Base-by-base conservation (phyloP, 2,888 invertebrate genomes). In the Xanthia togata region DNA sequence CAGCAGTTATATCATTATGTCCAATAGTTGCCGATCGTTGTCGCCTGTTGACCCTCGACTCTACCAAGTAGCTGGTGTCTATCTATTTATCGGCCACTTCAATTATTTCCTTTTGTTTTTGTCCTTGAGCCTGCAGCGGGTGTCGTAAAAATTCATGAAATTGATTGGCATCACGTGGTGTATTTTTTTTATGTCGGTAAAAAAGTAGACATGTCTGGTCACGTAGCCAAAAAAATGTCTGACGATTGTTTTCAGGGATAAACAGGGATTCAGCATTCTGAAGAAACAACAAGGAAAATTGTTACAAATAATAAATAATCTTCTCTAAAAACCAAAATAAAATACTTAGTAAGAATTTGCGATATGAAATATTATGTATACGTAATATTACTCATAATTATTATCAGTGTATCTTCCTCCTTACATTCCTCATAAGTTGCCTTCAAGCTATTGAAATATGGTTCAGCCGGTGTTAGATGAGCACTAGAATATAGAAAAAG, bases 31-130 rank as follows among this genome's bases (percentile, higher is more conserved):
- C 89, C 90, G 90, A 91, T 93, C 92, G 92, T 93, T 92, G 90
- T 89, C 90, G 93, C 93, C 93, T 93, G 92, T 95, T 95, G 94
- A 95, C 94, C 94, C 81, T 81, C 92, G 92, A 93, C 93, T 90
- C 91, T 79, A 88, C 87, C 93, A 94, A 94, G 92, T 93, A 93
- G 93, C 91, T 88, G 85, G 90, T 84, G 90, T 91, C 93, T 94
- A 93, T 93, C 91, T 92, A 91, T 95, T 94, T 94, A 95, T 91
- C 91, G 89, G 89, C 89, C 92, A 91, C 91, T 92, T 93, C 93
- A 94, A 93, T 94, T 94, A 93, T 92, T 92, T 90, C 89, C 91
- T 91, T 91, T 91, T 91, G 85, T 84, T 89, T 86, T 87, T 91
- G 91, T 92, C 92, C 93, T 93, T 92, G 92, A 88, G 87, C 83